Percentiles rank a stretch among this genome's conserved stretches.
These are phyloP conservation scores for Syngnathus scovelli DNA, from an alignment of 2,113 vertebrate species.

Conservation along the genomic window DNA sequence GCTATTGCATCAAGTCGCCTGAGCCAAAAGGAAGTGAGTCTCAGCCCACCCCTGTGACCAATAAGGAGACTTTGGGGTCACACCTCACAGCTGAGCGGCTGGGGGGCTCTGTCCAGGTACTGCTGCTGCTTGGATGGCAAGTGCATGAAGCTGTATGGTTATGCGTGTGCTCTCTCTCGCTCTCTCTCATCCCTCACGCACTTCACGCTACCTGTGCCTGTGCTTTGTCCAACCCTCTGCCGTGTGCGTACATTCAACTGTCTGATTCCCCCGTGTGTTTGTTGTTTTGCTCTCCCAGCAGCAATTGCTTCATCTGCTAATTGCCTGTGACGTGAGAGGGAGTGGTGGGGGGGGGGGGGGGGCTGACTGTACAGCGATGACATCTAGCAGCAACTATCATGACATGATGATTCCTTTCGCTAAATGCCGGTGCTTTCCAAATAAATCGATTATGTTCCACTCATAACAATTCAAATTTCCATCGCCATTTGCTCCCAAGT, in stretches of 20 bases:
- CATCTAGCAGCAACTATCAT: constrained; percentile 19
- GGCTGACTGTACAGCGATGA: constrained; percentile 17
- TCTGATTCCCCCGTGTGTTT: constrained; percentile 32
- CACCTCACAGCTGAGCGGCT: constrained; percentile 83
- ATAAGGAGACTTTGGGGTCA: constrained; percentile 83
- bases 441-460: not conserved
- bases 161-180: constrained; percentile 10
- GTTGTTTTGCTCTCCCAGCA: constrained; percentile 29
- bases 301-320: constrained; percentile 36
- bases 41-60: constrained; percentile 81
- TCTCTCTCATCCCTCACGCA: constrained; percentile 3
- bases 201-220: constrained; percentile 35
- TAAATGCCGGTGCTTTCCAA: not conserved
- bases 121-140: constrained; percentile 59
- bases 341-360: no score
- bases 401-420: not conserved
- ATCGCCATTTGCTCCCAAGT: not conserved
- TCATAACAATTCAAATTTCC: not conserved
- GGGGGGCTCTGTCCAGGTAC: constrained; percentile 89
- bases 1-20: constrained; percentile 76
- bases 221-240: constrained; percentile 16
- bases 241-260: constrained; percentile 24
- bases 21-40: constrained; percentile 85
- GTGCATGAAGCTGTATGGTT: constrained; percentile 51
- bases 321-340: constrained; percentile 25